Base-by-base conservation (phyloP, 2,888 invertebrate species). In the Seira sanloemensis region DNA sequence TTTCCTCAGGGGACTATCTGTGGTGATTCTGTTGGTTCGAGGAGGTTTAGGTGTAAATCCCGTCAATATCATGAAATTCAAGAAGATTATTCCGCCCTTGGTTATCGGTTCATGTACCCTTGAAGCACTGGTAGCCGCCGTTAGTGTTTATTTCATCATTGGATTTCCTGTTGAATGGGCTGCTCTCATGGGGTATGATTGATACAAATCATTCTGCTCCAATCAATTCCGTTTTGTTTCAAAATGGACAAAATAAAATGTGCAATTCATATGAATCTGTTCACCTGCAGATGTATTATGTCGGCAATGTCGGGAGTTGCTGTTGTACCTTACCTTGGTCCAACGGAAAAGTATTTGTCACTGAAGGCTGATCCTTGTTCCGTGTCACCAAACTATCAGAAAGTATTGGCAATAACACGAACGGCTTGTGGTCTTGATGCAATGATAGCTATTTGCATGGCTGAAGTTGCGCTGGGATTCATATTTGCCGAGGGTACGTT, bases 391-490 rank as follows among this genome's bases (percentile, higher is more conserved):
- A 66, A 78, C 21, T 73, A 77, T 19, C 68, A 77, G 23, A 72
- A 7, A 1, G 82, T 77, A 26, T 73, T 88, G 2, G 50, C 75
- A 0, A 85, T 88, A 62, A 86, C 86, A 7, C 86, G 87, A 76
- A 86, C 85, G 9, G 88, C 80, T 9, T 87, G 88, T 78, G 89
- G 89, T 19, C 67, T 89, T 19, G 89, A 89, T 77, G 89, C 88
- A n/a, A 87, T 88, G 69, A 46, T 89, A 19, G 86, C 88, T 18
- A 89, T 89, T 82, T 84, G 84, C 67, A 75, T 89, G 84, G 84
- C 87, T 5, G 86, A 88, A 74, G 73, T 85, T 4, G 84, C 81
- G 0, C 46, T 87, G 7, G 89, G 89, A 18, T 88, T 89, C 50
- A 85, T 87, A 19, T 88, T 86, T 74, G 78, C 79, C 0, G 78